Evolutionary conservation across 2,113 vertebrate genomes (phyloP).

Genomic region (Entelurus aequoreus): DNA sequence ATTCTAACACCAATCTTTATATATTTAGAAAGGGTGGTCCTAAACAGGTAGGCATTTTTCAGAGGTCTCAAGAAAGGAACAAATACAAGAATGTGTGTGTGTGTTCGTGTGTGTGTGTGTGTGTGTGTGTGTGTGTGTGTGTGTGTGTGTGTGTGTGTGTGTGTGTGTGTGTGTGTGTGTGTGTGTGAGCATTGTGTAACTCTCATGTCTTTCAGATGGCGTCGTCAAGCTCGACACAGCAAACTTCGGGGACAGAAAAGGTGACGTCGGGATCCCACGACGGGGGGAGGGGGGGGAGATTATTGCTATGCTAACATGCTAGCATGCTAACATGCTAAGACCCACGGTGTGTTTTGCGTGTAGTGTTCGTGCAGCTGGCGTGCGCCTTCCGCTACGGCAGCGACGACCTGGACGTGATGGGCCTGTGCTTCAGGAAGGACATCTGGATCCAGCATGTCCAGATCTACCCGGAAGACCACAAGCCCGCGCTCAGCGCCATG

Average conservation of each 20-base stretch:
- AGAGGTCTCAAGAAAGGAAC: too few species aligned
- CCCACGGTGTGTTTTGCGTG: too few species aligned
- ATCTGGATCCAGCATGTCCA: constrained; percentile 65
- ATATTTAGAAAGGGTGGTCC: too few species aligned
- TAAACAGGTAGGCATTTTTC: too few species aligned
- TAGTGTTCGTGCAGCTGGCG: constrained; percentile 70
- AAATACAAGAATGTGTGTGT: not conserved
- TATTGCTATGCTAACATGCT: not conserved
- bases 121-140: not conserved
- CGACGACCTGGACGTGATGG: constrained; percentile 73
- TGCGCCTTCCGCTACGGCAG: constrained; percentile 76
- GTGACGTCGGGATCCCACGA: constrained; percentile 27
- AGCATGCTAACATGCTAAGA: not conserved
- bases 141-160: not conserved
- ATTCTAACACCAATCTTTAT: too few species aligned
- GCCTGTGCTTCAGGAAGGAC: constrained; percentile 74
- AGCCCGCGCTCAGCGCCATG: constrained; percentile 55
- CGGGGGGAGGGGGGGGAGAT: too few species aligned
- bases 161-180: not conserved
- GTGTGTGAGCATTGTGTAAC: not conserved
- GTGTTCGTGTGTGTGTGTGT: not conserved
- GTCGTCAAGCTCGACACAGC: constrained; percentile 63
- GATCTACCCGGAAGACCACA: constrained; percentile 60
- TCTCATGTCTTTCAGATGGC: constrained; percentile 57
- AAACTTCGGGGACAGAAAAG: constrained; percentile 67